phyloP scores from a whole-genome alignment of 2,113 vertebrate species.

The Anarrhichthys ocellatus region DNA sequence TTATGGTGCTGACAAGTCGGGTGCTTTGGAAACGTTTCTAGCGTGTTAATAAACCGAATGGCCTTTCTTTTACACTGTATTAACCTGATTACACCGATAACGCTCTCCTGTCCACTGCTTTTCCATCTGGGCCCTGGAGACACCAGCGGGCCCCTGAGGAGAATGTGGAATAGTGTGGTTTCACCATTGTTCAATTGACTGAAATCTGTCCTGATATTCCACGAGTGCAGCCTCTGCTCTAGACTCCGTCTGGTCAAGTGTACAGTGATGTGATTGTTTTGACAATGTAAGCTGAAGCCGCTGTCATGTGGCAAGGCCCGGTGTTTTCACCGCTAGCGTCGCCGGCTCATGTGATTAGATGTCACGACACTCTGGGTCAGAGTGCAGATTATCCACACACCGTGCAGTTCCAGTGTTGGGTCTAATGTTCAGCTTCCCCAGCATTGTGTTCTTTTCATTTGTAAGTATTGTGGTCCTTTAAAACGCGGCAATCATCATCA shows the following conservation, averaged over 20 bases:
- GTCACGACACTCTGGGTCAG: conserved; percentile 43
- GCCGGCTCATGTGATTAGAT: conserved; percentile 48
- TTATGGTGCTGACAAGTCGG: not conserved
- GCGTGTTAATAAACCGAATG: not conserved
- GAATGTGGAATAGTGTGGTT: conserved; percentile 6
- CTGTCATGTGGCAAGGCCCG: not conserved
- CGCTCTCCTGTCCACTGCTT: conserved; percentile 17
- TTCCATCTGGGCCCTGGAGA: conserved; percentile 15
- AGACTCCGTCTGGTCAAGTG: not conserved
- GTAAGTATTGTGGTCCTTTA: not conserved
- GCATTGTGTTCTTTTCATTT: not conserved
- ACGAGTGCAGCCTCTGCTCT: not conserved
- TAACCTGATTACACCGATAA: conserved; percentile 18
- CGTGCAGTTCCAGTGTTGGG: not conserved
- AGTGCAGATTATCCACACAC: conserved; percentile 24
- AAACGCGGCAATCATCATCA: not conserved
- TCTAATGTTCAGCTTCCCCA: not conserved
- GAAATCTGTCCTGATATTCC: not conserved
- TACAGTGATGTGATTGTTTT: not conserved
- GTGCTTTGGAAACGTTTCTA: not conserved
- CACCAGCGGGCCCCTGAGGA: conserved; percentile 1
- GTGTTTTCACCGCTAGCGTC: conserved; percentile 12
- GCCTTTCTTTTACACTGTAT: conserved; percentile 13
- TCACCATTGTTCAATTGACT: conserved; percentile 13
- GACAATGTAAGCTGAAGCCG: conserved; percentile 6